Conservation (phyloP, 2,797 vertebrate species). For the Pseudomugil tenellus region DNA sequence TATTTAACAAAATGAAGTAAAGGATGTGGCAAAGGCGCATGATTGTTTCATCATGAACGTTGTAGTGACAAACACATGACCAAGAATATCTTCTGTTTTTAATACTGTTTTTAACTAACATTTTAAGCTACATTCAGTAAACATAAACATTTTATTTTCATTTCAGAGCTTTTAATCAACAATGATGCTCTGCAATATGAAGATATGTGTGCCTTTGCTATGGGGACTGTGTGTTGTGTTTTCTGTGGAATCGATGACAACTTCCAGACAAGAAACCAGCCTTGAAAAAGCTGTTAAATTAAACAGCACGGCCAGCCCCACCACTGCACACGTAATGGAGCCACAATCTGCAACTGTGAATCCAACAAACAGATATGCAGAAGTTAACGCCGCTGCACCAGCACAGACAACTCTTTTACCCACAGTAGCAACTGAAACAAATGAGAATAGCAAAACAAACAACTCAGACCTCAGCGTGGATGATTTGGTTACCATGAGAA, state of each 20-base stretch:
- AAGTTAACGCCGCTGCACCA: neutral
- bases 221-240: conserved; percentile 43
- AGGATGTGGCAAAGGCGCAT: conserved; percentile 40
- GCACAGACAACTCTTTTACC: too few relatives aligned
- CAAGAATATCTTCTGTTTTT: neutral
- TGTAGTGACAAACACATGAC: conserved; percentile 26
- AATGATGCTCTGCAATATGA: conserved; percentile 29
- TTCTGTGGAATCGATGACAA: conserved; percentile 4
- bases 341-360: neutral
- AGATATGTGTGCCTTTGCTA: conserved; percentile 25
- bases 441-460: neutral
- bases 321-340: neutral
- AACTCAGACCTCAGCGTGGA: neutral
- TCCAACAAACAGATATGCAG: neutral
- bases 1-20: conserved; percentile 19
- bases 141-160: conserved; percentile 8
- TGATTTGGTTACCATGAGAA: neutral
- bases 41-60: conserved; percentile 45
- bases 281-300: neutral
- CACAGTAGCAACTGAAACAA: neutral
- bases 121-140: neutral
- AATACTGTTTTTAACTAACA: neutral
- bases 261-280: conserved; percentile 15
- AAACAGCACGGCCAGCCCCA: neutral
- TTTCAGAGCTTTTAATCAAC: conserved; percentile 49